These are phyloP conservation scores for Fulica atra DNA, from an alignment of 2,113 vertebrate genomes.

Conservation along the genomic window DNA sequence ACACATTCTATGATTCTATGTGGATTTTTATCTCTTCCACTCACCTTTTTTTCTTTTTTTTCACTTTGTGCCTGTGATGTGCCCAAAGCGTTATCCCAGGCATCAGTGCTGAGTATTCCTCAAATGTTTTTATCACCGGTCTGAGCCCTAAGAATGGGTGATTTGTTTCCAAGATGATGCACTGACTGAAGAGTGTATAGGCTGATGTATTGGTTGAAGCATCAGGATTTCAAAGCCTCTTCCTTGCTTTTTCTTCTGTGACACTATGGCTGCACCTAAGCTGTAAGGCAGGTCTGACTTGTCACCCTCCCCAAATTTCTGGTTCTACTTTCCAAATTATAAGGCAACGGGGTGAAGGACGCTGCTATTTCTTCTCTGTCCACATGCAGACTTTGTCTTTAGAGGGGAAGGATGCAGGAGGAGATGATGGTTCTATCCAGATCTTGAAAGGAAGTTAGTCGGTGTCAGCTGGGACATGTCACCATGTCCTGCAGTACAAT, in stretches of 20 bases:
- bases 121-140: background rate
- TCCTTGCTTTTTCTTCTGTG: background rate
- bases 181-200: background rate
- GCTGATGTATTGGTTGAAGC: background rate
- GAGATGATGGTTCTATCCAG: background rate
- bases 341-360: background rate
- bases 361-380: background rate
- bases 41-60: background rate
- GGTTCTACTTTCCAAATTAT: background rate
- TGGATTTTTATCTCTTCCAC: background rate
- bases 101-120: background rate
- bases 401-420: background rate
- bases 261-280: background rate
- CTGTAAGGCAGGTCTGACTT: background rate
- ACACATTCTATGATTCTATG: too few relatives aligned
- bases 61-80: background rate
- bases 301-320: background rate
- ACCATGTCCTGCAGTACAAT: fast-evolving
- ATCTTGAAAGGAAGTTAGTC: background rate
- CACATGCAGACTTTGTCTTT: background rate
- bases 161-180: background rate
- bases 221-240: background rate
- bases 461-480: background rate
- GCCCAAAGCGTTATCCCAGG: background rate
- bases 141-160: background rate